A percentile compares a stretch with the other conserved stretches of the same genome.
Conservation (phyloP, 2,797 vertebrate genomes). For the Danio jaintianensis region DNA sequence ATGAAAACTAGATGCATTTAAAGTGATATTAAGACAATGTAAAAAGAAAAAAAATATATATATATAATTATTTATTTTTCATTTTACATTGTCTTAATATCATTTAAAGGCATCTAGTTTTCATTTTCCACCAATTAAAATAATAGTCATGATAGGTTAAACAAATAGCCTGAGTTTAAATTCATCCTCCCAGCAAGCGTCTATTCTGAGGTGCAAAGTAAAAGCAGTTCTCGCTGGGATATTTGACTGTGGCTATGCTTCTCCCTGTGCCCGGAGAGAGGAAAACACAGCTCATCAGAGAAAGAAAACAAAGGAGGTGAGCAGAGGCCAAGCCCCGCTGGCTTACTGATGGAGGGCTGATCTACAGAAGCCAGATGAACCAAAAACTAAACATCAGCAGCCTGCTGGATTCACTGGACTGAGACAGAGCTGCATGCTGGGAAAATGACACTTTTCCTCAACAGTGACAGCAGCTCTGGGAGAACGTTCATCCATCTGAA, state of each 20-base stretch:
- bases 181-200: background rate
- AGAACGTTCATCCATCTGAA: slow-evolving; percentile 66
- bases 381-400: slow-evolving; percentile 68
- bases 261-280: background rate
- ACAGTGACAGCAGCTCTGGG: slow-evolving; percentile 66
- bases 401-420: slow-evolving; percentile 69
- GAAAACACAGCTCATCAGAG: slow-evolving; percentile 45
- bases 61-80: too few relatives aligned
- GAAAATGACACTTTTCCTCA: slow-evolving; percentile 72
- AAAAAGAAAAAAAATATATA: too few relatives aligned
- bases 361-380: slow-evolving; percentile 58
- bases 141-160: background rate
- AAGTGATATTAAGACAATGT: too few relatives aligned
- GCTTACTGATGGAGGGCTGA: slow-evolving; percentile 65
- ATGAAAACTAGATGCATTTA: too few relatives aligned
- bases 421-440: slow-evolving; percentile 65
- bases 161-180: background rate
- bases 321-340: slow-evolving; percentile 23
- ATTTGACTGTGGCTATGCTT: background rate
- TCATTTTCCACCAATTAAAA: background rate
- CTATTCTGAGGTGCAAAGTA: background rate
- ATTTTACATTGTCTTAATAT: too few relatives aligned
- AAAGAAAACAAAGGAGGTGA: slow-evolving; percentile 36
- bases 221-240: background rate
- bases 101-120: too few relatives aligned